Conservation (phyloP, 2,113 vertebrate genomes). For the Amphilophus citrinellus region DNA sequence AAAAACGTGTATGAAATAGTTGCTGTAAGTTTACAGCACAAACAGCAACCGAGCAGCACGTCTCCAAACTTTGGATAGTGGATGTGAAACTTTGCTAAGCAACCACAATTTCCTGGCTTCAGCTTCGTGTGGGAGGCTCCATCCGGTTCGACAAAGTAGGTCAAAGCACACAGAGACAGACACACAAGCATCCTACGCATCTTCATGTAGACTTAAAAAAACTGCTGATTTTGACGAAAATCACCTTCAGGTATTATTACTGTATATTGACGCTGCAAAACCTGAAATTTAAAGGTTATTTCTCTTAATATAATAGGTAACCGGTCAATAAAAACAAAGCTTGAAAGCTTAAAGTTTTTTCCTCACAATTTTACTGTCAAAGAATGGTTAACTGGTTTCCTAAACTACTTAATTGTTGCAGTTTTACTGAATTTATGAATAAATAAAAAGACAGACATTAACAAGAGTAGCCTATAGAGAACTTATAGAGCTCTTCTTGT, state of each 20-base stretch:
- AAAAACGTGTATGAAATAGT: neutral
- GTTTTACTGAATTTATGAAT: no score
- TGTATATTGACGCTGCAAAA: neutral
- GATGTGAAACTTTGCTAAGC: slow-evolving; percentile 64
- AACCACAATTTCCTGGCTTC: slow-evolving; percentile 66
- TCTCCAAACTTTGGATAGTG: slow-evolving; percentile 63
- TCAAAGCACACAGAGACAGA: neutral
- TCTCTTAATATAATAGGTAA: neutral
- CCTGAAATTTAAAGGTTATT: neutral
- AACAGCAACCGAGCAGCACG: slow-evolving; percentile 13
- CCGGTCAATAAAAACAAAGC: neutral
- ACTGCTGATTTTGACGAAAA: no score
- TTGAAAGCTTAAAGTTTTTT: neutral
- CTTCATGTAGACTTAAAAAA: neutral
- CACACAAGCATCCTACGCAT: neutral
- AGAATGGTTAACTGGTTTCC: neutral
- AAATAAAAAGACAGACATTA: no score
- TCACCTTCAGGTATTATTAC: neutral
- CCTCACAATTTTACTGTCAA: no score
- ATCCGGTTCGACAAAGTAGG: slow-evolving; percentile 38
- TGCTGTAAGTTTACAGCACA: neutral
- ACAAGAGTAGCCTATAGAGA: no score
- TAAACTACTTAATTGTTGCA: neutral
- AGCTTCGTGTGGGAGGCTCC: slow-evolving; percentile 59
- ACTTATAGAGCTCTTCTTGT: no score